These are phyloP conservation scores for Synanthedon formicaeformis DNA, from an alignment of 2,888 invertebrate species.

Conservation along the genomic window DNA sequence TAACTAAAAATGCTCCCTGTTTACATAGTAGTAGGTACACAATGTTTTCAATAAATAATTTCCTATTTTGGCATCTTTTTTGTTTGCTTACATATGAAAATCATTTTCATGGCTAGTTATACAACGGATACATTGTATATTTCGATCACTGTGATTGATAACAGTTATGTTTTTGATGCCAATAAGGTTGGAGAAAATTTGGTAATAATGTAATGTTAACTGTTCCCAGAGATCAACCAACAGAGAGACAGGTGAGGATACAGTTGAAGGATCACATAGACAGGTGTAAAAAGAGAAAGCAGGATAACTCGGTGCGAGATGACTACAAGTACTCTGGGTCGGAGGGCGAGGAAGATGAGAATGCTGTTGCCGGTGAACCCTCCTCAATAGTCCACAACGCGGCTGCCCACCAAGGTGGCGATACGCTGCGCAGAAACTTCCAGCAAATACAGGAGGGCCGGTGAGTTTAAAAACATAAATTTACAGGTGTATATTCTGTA, in stretches of 20 bases:
- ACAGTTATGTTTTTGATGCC: no score
- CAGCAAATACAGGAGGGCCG: conserved; percentile 93
- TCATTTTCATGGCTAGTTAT: no score
- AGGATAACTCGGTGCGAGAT: conserved; percentile 82
- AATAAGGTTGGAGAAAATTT: no score
- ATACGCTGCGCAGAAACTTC: conserved; percentile 96
- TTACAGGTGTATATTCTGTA: not conserved
- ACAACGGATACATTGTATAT: no score
- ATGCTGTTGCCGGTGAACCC: conserved; percentile 91
- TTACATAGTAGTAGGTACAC: no score
- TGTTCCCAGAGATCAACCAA: conserved; percentile 88
- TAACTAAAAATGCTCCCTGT: no score
- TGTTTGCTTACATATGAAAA: no score
- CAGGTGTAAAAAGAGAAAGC: conserved; percentile 92
- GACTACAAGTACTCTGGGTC: conserved; percentile 92
- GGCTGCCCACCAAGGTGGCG: conserved; percentile 83
- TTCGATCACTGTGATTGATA: no score
- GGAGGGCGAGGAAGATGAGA: conserved; percentile 97
- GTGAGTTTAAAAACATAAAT: conserved; percentile 18
- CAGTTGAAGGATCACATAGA: conserved; percentile 99
- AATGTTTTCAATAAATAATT: no score
- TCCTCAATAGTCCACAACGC: conserved; percentile 92
- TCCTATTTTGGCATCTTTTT: no score
- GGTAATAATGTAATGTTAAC: no score
- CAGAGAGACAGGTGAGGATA: conserved; percentile 97